Percentiles rank a stretch among this genome's conserved stretches.
Conservation (phyloP, 2,797 vertebrate genomes). For the Acomys russatus region DNA sequence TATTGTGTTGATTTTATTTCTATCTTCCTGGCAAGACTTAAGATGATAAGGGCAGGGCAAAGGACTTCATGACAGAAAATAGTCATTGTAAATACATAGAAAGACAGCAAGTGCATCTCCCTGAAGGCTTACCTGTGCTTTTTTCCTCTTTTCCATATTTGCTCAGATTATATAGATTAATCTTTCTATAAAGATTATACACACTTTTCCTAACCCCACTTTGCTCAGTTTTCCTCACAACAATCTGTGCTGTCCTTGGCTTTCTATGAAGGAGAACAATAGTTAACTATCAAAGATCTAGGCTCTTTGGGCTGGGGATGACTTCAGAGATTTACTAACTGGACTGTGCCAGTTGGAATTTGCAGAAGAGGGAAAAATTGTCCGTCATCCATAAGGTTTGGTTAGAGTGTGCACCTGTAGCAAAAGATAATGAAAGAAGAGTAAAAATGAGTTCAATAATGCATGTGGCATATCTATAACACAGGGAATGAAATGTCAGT, state of each 20-base stretch:
- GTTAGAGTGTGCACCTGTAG: neutral
- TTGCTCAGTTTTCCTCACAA: neutral
- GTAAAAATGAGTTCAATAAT: neutral
- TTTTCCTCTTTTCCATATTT: neutral
- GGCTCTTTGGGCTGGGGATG: neutral
- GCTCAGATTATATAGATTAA: neutral
- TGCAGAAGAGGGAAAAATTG: neutral
- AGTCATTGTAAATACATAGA: neutral
- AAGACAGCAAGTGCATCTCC: neutral
- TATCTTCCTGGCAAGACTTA: neutral
- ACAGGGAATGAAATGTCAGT: neutral
- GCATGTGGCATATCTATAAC: neutral
- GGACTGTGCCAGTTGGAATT: neutral
- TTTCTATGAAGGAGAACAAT: neutral
- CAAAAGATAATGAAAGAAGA: neutral
- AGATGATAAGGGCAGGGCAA: neutral
- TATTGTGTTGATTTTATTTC: neutral
- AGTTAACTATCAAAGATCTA: neutral
- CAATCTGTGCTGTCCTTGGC: neutral
- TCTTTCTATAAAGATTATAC: neutral
- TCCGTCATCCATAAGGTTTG: neutral
- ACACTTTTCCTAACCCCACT: neutral
- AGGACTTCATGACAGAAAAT: neutral
- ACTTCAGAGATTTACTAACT: neutral
- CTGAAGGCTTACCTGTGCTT: neutral